phyloP scores from a whole-genome alignment of 53 echinoderm and acorn worm species.

The Henricia sp. region DNA sequence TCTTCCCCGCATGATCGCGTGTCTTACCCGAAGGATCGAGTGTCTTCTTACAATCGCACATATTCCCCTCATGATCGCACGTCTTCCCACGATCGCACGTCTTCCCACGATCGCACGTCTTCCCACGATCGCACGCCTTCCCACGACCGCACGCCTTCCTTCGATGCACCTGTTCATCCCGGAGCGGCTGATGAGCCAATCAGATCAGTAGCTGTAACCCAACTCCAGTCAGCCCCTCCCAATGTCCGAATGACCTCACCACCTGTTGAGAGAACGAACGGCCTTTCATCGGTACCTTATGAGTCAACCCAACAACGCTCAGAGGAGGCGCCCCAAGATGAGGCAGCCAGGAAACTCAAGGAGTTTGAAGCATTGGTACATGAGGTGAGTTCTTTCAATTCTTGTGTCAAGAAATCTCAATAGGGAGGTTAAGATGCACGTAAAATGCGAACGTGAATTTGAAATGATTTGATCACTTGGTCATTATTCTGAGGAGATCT shows the following conservation, averaged over 20 bases:
- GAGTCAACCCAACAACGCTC: conserved; percentile 27
- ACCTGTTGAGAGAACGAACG: conserved; percentile 38
- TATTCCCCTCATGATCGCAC: conserved; percentile 9
- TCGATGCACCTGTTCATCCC: conserved; percentile 10
- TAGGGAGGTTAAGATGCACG: too few relatives aligned
- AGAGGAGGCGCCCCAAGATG: conserved; percentile 66
- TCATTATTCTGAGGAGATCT: too few relatives aligned
- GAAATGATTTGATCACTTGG: too few relatives aligned
- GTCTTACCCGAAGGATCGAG: conserved; percentile 22
- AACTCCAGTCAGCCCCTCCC: conserved; percentile 45
- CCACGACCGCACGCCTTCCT: neutral
- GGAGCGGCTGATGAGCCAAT: conserved; percentile 40
- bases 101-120: conserved; percentile 16
- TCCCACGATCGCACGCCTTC: too few relatives aligned
- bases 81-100: neutral
- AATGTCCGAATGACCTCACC: conserved; percentile 16
- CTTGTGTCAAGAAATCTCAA: too few relatives aligned
- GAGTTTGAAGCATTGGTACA: conserved; percentile 82
- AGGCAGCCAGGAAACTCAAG: conserved; percentile 65
- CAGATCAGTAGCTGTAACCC: conserved; percentile 32
- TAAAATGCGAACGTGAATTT: too few relatives aligned
- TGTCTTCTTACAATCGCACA: conserved; percentile 19
- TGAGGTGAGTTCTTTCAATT: conserved; percentile 69
- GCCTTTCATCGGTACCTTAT: neutral
- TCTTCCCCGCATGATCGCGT: neutral